A percentile compares a stretch with the other conserved stretches of the same genome.
These are phyloP conservation scores for Steinernema khuongi DNA, from an alignment of 1,140 invertebrate genomes.

Conservation along the genomic window DNA sequence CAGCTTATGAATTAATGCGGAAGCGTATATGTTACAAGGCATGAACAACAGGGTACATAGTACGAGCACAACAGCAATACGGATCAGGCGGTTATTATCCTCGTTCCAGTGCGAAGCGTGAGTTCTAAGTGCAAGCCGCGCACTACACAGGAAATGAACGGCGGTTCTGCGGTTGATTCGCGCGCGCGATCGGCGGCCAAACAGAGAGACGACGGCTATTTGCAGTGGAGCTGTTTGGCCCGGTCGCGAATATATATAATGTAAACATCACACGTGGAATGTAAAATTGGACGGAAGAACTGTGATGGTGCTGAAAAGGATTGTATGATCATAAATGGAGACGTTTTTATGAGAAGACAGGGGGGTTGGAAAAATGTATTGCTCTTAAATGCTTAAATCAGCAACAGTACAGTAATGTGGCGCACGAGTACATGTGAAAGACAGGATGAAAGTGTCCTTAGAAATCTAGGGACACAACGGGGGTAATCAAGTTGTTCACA, in stretches of 20 bases:
- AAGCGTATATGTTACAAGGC: neutral
- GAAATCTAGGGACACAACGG: too few species aligned
- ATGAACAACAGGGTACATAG: neutral
- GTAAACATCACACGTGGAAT: slow-evolving; percentile 13
- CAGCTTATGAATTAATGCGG: neutral
- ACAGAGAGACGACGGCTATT: neutral
- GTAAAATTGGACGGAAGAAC: too few species aligned
- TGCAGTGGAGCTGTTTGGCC: neutral
- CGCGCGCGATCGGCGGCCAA: neutral
- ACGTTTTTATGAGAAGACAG: too few species aligned
- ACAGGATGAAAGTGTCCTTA: too few species aligned
- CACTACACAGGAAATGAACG: neutral
- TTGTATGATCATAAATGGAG: too few species aligned
- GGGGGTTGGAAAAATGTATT: too few species aligned
- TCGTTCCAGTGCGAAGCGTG: neutral
- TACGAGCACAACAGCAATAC: neutral
- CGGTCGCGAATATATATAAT: neutral
- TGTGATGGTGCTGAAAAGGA: too few species aligned
- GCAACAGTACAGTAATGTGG: too few species aligned
- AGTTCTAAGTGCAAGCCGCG: slow-evolving; percentile 9
- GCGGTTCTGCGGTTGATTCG: neutral
- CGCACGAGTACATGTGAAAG: too few species aligned
- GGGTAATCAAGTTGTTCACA: too few species aligned
- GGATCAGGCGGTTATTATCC: neutral
- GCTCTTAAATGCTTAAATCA: too few species aligned